Base-by-base conservation (phyloP, 53 echinoderm and acorn worm genomes). In the Crossaster papposus region DNA sequence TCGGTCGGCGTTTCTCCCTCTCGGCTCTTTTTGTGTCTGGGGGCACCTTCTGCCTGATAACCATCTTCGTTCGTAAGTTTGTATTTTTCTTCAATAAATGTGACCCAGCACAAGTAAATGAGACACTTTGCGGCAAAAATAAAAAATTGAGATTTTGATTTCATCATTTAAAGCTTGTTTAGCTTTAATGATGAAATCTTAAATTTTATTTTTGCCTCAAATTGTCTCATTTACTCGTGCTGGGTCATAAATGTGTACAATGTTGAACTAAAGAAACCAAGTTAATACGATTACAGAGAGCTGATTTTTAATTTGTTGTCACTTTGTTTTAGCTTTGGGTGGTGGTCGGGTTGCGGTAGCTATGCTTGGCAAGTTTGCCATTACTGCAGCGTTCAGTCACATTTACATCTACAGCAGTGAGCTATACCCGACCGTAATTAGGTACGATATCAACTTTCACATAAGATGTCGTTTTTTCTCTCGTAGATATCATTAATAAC, bases 11-110 rank as follows among this genome's bases (percentile, higher is more conserved):
- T 44, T 51, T 74, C 18, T 36, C 64, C 33, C 22, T 91, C 29
- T 22, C 37, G 20, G 55, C 38, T 14, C 58, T 36, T n/a, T 44
- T 80, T 71, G 28, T 87, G 8, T 63, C 35, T 68, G 91, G 91
- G 8, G 91, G 91, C 38, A 70, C 70, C 33, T 79, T 85, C 24
- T 91, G 91, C 53, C 64, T 91, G 12, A 62, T 55, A 4, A 91
- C 85, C 32, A 65, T 62, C 30, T 85, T 91, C 30, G 52, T 91
- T 24, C 70, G 91, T 91, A 30, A 77, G 91, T 91, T 50, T 44
- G 23, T 35, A 1, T 20, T 17, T 10, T 75, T 75, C 5, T n/a
- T n/a, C n/a, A n/a, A n/a, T n/a, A n/a, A n/a, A n/a, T n/a, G n/a
- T n/a, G n/a, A n/a, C n/a, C n/a, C n/a, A n/a, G n/a, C n/a, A n/a